Conservation (phyloP, 1,140 invertebrate species). For the Holcopasites calliopsidis region DNA sequence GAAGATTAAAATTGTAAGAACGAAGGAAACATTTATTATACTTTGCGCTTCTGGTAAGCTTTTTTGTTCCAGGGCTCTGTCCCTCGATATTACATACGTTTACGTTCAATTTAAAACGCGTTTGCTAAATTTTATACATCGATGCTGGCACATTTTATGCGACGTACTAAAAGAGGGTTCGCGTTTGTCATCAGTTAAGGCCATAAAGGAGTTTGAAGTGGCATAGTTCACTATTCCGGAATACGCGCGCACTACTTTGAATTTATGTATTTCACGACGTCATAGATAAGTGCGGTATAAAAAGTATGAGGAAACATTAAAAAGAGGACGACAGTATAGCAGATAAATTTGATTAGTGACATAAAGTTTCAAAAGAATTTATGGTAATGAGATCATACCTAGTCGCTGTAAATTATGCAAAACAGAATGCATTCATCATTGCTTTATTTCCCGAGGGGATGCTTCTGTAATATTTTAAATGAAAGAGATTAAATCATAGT, state of each 20-base stretch:
- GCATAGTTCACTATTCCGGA: neutral
- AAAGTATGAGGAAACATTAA: neutral
- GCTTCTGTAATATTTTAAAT: too few species aligned
- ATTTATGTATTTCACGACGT: neutral
- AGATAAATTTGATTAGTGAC: neutral
- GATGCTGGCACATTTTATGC: neutral
- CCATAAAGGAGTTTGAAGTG: neutral
- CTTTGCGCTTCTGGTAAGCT: too few species aligned
- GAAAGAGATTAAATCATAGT: too few species aligned
- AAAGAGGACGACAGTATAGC: neutral
- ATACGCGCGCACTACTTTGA: neutral
- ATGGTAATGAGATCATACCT: neutral
- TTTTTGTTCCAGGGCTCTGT: too few species aligned
- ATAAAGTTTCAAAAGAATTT: neutral
- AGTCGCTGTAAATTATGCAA: neutral
- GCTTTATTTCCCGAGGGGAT: too few species aligned
- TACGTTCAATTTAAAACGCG: too few species aligned
- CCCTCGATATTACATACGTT: too few species aligned
- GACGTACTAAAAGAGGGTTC: neutral
- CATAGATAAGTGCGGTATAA: neutral
- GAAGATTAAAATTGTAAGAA: too few species aligned
- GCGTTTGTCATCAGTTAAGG: neutral
- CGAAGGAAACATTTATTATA: too few species aligned
- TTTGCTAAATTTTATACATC: too few species aligned
- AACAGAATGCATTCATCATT: neutral